Percentiles rank a stretch among this genome's conserved stretches.
phyloP scores from a whole-genome alignment of 2,797 vertebrate species.

The Enteromius argenteus region DNA sequence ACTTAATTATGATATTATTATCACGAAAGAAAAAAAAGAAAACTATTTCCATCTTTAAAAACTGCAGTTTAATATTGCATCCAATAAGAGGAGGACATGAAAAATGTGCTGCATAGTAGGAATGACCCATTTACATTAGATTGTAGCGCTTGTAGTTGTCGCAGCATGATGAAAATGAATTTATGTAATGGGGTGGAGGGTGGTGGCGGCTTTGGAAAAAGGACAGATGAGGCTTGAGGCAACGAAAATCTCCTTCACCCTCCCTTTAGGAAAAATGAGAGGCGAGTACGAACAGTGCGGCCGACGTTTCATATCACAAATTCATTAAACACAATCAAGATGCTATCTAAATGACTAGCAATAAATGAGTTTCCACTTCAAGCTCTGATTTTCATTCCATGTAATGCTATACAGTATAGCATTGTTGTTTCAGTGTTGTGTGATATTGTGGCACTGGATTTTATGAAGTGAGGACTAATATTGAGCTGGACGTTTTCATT shows the following conservation, averaged over 20 bases:
- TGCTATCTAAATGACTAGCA: conserved; percentile 28
- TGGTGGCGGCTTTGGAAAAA: conserved; percentile 18
- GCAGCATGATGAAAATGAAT: conserved; percentile 33
- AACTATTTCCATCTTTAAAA: not conserved
- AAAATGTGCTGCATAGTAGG: not conserved
- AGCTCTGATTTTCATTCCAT: not conserved
- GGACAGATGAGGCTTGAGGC: conserved; percentile 38
- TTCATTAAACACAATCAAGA: conserved; percentile 14
- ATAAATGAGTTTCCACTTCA: conserved; percentile 23
- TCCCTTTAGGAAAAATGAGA: not conserved
- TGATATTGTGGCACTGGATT: not conserved
- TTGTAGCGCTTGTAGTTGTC: conserved; percentile 13
- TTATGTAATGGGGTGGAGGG: conserved; percentile 19
- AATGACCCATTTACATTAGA: not conserved
- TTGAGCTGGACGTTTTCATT: not conserved
- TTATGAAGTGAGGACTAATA: not conserved
- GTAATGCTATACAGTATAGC: not conserved
- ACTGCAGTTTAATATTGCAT: not conserved
- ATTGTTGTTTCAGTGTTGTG: not conserved
- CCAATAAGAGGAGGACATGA: not conserved
- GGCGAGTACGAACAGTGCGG: not conserved
- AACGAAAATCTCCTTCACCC: conserved; percentile 3
- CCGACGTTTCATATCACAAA: conserved; percentile 11
- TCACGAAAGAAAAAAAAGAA: not conserved
- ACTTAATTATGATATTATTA: not conserved